phyloP scores from a whole-genome alignment of 2,113 vertebrate species.

The Phylloscopus trochiloides region DNA sequence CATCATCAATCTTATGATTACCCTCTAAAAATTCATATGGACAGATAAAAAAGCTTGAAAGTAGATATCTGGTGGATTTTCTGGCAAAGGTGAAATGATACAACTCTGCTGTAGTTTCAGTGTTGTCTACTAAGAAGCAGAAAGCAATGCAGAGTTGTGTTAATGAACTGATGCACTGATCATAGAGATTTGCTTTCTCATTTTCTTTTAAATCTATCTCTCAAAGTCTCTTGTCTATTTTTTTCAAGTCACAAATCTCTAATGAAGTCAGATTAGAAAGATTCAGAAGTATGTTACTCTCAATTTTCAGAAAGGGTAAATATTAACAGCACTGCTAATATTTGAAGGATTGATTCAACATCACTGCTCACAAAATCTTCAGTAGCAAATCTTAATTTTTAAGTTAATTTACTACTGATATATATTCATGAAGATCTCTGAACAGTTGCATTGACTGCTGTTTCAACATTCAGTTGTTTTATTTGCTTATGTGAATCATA shows the following conservation, averaged over 20 bases:
- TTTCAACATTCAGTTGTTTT: background rate
- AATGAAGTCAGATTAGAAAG: background rate
- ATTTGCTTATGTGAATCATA: background rate
- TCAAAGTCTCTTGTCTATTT: background rate
- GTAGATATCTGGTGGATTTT: background rate
- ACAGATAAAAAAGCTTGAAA: background rate
- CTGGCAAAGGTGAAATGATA: background rate
- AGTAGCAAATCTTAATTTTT: background rate
- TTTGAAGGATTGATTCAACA: background rate
- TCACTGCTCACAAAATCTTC: background rate
- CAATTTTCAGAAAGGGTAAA: background rate
- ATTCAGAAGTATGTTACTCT: background rate
- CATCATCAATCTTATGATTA: background rate
- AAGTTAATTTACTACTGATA: background rate
- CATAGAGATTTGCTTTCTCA: background rate
- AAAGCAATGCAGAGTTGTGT: background rate
- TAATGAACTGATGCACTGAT: background rate
- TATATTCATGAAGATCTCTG: background rate
- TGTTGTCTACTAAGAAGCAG: background rate
- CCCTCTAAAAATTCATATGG: background rate
- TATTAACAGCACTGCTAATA: background rate
- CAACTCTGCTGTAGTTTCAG: background rate
- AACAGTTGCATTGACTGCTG: background rate
- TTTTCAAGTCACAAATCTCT: background rate
- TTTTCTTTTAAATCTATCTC: background rate